Evolutionary conservation across 2,113 vertebrate species (phyloP).

Genomic region (Carollia perspicillata): DNA sequence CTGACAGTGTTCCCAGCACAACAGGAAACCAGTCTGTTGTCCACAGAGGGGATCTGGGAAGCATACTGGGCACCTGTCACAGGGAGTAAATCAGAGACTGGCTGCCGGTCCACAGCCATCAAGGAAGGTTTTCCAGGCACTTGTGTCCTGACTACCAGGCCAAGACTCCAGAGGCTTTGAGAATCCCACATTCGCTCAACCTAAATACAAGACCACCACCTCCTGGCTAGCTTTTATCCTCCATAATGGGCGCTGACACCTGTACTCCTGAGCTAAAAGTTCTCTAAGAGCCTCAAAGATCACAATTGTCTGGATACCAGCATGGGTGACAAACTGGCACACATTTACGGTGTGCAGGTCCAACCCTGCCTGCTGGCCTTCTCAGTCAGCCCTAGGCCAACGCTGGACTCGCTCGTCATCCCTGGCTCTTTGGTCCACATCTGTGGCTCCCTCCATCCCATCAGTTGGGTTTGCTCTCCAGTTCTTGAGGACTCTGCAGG

Average conservation of each 20-base stretch:
- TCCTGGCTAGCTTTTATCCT: background rate
- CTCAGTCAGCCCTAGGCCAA: no score
- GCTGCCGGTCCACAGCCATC: background rate
- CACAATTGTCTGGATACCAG: background rate
- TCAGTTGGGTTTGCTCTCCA: background rate
- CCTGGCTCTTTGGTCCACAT: background rate
- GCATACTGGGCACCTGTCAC: no score
- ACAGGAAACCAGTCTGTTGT: background rate
- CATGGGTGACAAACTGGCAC: background rate
- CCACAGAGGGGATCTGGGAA: background rate
- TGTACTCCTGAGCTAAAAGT: background rate
- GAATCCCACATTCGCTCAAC: background rate
- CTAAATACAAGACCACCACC: background rate
- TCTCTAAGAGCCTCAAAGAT: background rate
- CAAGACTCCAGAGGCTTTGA: fast-evolving
- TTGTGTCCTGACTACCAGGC: background rate
- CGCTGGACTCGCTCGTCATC: background rate
- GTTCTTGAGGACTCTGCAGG: background rate
- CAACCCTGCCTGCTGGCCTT: background rate
- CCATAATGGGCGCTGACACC: background rate
- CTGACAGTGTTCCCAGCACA: fast-evolving
- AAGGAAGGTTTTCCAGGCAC: background rate
- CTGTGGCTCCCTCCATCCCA: fast-evolving
- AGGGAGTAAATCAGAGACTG: background rate
- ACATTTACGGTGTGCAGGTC: background rate